These are phyloP conservation scores for Stenodera caucasica DNA, from an alignment of 2,888 invertebrate species.

Conservation along the genomic window DNA sequence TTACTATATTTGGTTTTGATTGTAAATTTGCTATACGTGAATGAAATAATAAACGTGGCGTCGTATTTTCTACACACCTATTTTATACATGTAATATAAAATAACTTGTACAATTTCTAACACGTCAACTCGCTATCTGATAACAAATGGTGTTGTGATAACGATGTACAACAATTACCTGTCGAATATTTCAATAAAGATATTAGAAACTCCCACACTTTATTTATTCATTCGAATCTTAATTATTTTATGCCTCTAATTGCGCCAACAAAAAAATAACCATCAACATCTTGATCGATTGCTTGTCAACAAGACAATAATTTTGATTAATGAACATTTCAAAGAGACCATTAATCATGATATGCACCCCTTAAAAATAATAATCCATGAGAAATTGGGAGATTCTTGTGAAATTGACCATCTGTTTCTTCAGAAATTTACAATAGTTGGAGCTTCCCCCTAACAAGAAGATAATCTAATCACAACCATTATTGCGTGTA, in stretches of 20 bases:
- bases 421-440: conserved; percentile 5
- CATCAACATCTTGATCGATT: conserved; percentile 16
- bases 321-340: conserved; percentile 16
- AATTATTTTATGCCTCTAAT: background rate
- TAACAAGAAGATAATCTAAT: background rate
- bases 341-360: conserved; percentile 17
- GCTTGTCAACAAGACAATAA: conserved; percentile 23
- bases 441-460: background rate
- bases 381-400: conserved; percentile 7
- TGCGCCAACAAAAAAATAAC: background rate
- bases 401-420: conserved; percentile 18
- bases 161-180: conserved; percentile 2
- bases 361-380: conserved; percentile 11
- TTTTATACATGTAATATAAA: background rate
- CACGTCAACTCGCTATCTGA: background rate
- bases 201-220: background rate
- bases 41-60: conserved; percentile 29
- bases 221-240: background rate
- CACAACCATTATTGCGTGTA: background rate
- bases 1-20: conserved; percentile 43
- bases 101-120: background rate
- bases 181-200: conserved; percentile 5
- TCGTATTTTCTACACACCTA: background rate
- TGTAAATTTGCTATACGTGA: conserved; percentile 35
- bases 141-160: conserved; percentile 1